These are phyloP conservation scores for Cyanoliseus patagonus DNA, from an alignment of 2,113 vertebrate genomes.

Conservation along the genomic window DNA sequence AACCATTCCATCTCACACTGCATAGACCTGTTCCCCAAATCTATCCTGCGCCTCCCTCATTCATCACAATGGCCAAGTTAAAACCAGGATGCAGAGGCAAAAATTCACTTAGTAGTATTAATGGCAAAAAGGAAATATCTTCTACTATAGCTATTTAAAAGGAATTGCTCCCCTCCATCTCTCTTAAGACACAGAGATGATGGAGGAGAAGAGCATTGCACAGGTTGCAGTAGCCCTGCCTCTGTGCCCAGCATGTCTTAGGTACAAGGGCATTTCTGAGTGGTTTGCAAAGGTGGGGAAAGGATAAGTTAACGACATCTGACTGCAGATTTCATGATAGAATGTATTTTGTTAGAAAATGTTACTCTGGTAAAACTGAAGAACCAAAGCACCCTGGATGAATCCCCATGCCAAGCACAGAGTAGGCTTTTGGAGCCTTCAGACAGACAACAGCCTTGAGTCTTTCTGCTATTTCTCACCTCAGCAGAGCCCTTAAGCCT, in stretches of 20 bases:
- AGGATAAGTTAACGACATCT: neutral
- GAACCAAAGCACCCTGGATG: neutral
- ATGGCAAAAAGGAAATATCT: accelerated
- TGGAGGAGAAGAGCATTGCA: accelerated
- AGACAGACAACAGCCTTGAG: neutral
- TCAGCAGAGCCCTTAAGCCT: neutral
- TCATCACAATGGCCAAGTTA: neutral
- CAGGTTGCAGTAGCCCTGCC: neutral
- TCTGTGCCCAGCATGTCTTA: neutral
- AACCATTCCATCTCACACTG: neutral
- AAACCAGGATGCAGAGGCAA: neutral
- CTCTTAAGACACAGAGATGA: neutral
- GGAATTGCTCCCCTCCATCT: neutral
- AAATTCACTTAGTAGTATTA: accelerated
- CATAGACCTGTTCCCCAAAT: neutral
- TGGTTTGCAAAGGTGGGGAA: neutral
- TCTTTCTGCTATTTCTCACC: neutral
- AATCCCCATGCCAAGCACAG: neutral
- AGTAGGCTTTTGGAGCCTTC: neutral
- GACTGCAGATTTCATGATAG: neutral
- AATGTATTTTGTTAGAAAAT: neutral
- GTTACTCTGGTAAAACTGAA: neutral
- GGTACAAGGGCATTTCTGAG: neutral
- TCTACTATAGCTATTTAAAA: neutral
- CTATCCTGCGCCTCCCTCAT: neutral